Evolutionary conservation across 2,113 vertebrate genomes (phyloP), one percentile per base, ranked within the genome.

Genomic region (Vulpes vulpes): DNA sequence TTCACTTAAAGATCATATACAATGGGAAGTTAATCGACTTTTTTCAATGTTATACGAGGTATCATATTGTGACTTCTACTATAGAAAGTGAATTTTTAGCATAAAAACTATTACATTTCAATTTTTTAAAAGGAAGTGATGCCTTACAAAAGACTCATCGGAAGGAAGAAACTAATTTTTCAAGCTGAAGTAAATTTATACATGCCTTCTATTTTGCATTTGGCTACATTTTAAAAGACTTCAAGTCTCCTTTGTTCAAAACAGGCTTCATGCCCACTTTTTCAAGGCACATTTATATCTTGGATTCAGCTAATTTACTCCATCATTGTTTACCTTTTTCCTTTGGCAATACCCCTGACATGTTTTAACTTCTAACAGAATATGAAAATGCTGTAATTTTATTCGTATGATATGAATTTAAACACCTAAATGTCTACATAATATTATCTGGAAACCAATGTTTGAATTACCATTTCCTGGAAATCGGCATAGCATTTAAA

Each of bases 261-360:
- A 78, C 4, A 87, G 85, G 53, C 35, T 88, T 32, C 17, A n/a
- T 84, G 67, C 25, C 79, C 38, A 90, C 43, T 92, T 82, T 95
- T 51, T 43, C 91, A 93, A 91, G 78, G 79, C 49, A 91, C 14
- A 60, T 80, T 94, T 89, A 71, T 89, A 96, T 62, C 49, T 88
- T 73, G 38, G 59, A 96, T 96, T 91, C 43, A 82, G 43, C 17
- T 94, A 97, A 96, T 96, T 97, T 96, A 84, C 60, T 92, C 60
- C 19, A 79, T 95, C 82, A 96, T 91, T n/a, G 27, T 35, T 64
- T 27, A 87, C 49, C 14, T 83, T 96, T 96, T 97, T 93, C 62
- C 35, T 49, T 96, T 60, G 86, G 49, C 30, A 92, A 79, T 60
- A 71, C 55, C 25, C 27, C 23, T 93, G 69, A n/a, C 59, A 84